phyloP scores from a whole-genome alignment of 2,113 vertebrate genomes.

The Crotalus helleri region DNA sequence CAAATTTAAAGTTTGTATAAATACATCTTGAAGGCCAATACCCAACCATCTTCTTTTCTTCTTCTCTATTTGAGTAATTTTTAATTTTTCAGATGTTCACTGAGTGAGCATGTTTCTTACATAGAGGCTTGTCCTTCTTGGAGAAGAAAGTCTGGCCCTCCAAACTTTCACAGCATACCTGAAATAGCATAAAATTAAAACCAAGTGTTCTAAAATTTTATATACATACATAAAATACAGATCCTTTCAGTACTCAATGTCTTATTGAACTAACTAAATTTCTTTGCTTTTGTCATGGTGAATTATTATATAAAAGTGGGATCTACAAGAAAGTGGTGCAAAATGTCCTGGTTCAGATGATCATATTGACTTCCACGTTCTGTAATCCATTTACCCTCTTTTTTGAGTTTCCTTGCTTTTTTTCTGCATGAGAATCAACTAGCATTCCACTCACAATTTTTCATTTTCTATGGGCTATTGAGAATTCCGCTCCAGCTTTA shows the following conservation, averaged over 20 bases:
- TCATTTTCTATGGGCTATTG: neutral
- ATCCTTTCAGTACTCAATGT: neutral
- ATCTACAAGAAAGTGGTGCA: neutral
- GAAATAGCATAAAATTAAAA: conserved; percentile 37
- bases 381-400: neutral
- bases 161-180: conserved; percentile 88
- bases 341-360: neutral
- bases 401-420: neutral
- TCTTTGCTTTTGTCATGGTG: neutral
- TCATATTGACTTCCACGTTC: neutral
- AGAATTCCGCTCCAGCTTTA: neutral
- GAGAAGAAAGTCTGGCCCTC: conserved; percentile 93
- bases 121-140: conserved; percentile 93
- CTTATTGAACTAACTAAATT: neutral
- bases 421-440: neutral
- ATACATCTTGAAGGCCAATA: conserved; percentile 53
- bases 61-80: conserved; percentile 29
- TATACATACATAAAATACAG: neutral
- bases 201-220: neutral
- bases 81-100: conserved; percentile 77
- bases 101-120: conserved; percentile 92
- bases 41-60: conserved; percentile 44
- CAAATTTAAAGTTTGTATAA: conserved; percentile 42
- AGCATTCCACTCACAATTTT: neutral
- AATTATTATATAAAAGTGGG: neutral